Percentiles rank a stretch among this genome's conserved stretches.
phyloP scores from a whole-genome alignment of 2,888 invertebrate genomes.

The Reticulitermes lucifugus region DNA sequence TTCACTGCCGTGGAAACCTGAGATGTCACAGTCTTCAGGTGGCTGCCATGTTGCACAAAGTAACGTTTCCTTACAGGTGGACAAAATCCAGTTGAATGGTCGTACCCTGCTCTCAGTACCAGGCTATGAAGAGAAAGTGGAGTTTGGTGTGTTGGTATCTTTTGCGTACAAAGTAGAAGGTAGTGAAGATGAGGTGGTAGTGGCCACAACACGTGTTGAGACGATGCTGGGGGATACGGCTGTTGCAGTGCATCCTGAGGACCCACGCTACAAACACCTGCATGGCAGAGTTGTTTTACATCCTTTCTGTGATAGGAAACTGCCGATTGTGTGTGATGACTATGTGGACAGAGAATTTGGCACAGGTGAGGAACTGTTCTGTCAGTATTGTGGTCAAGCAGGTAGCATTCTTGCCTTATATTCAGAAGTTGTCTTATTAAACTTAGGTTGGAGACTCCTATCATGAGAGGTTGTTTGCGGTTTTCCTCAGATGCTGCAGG shows the following conservation, averaged over 20 bases:
- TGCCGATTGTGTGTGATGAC: conserved; percentile 92
- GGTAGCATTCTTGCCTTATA: no score
- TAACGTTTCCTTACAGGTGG: conserved; percentile 69
- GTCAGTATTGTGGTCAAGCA: no score
- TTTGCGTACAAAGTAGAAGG: conserved; percentile 91
- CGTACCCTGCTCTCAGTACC: conserved; percentile 90
- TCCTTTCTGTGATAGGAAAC: conserved; percentile 84
- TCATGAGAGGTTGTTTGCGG: no score
- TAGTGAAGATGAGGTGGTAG: conserved; percentile 77
- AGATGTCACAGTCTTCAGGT: no score
- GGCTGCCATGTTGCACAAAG: no score
- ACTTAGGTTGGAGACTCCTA: no score
- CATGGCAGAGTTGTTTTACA: conserved; percentile 87
- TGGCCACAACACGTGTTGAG: conserved; percentile 98
- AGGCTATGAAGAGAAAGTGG: conserved; percentile 89
- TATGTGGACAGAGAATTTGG: conserved; percentile 97
- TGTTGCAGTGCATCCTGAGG: conserved; percentile 96
- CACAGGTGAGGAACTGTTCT: conserved; percentile 73
- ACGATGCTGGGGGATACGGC: conserved; percentile 99
- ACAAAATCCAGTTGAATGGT: conserved; percentile 91
- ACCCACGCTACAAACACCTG: conserved; percentile 83
- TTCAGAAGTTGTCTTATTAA: no score
- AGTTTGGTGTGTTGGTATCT: conserved; percentile 91
- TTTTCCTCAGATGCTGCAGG: not conserved
- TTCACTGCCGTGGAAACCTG: no score